A percentile compares a stretch with the other conserved stretches of the same genome.
Conservation (phyloP, 2,797 vertebrate species). For the Choloepus didactylus region DNA sequence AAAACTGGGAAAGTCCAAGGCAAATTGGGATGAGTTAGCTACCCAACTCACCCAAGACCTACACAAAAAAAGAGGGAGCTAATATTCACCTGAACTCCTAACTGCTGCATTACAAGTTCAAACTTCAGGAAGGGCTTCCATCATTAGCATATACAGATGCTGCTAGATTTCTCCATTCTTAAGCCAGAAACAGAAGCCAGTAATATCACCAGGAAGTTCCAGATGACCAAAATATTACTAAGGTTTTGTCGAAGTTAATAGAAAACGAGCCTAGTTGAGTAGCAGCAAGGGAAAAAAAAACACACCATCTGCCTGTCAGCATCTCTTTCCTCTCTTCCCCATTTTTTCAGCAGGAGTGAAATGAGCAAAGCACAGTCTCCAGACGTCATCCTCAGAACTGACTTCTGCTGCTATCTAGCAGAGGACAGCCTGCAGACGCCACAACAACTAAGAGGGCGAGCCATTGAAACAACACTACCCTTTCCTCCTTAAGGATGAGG, state of each 20-base stretch:
- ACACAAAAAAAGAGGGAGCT: rapidly evolving
- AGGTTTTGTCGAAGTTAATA: background rate
- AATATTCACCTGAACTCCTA: no score
- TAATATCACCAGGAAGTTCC: background rate
- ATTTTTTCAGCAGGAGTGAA: no score
- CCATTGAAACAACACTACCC: background rate
- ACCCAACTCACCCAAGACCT: background rate
- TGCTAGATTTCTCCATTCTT: background rate
- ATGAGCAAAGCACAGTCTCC: background rate
- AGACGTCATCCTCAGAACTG: background rate
- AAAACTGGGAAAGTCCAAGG: no score
- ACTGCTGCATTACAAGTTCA: background rate
- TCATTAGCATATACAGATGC: rapidly evolving
- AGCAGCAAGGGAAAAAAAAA: background rate
- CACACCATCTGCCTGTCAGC: rapidly evolving
- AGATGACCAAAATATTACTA: background rate
- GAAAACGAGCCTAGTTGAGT: background rate
- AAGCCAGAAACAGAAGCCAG: background rate
- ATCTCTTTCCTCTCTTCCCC: background rate
- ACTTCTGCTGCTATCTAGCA: background rate
- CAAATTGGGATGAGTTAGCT: background rate
- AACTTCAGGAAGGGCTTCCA: background rate
- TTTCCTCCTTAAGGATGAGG: background rate
- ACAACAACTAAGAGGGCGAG: background rate
- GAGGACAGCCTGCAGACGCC: background rate